These are phyloP conservation scores for Allobates femoralis DNA, from an alignment of 2,797 vertebrate genomes.

Conservation along the genomic window DNA sequence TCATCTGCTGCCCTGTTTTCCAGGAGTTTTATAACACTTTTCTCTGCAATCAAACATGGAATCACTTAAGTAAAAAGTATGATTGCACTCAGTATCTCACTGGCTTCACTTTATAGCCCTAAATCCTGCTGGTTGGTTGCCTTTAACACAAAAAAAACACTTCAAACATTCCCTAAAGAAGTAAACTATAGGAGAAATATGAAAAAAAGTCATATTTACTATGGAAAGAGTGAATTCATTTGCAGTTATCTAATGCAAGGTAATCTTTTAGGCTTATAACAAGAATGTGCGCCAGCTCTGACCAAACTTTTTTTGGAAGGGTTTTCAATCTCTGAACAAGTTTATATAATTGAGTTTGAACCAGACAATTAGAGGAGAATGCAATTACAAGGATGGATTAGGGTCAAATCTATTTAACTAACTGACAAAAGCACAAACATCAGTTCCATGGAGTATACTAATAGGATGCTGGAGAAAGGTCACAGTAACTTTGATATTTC, in stretches of 20 bases:
- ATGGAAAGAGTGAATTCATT: background rate
- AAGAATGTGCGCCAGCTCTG: background rate
- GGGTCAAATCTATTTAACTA: slow-evolving; percentile 41
- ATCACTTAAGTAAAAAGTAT: no score
- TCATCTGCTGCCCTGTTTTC: no score
- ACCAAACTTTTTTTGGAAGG: slow-evolving; percentile 22
- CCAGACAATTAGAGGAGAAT: slow-evolving; percentile 43
- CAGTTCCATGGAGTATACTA: slow-evolving; percentile 42
- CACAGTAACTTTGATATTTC: background rate
- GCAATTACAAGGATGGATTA: no score
- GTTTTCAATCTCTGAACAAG: slow-evolving; percentile 23
- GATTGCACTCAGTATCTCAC: no score
- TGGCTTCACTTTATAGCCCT: no score
- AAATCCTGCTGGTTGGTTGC: no score
- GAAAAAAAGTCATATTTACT: background rate
- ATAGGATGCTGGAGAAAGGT: slow-evolving; percentile 31
- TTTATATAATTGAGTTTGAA: slow-evolving; percentile 35
- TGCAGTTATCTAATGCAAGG: background rate
- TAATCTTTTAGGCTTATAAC: background rate
- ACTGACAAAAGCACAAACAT: slow-evolving; percentile 24
- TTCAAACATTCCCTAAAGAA: no score
- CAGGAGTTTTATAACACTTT: no score
- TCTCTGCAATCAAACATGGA: no score
- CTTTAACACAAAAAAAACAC: no score
- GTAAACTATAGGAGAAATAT: background rate